A percentile compares a stretch with the other conserved stretches of the same genome.
Evolutionary conservation across 2,888 invertebrate species (phyloP).

Genomic region (Strigamia transsilvanica): DNA sequence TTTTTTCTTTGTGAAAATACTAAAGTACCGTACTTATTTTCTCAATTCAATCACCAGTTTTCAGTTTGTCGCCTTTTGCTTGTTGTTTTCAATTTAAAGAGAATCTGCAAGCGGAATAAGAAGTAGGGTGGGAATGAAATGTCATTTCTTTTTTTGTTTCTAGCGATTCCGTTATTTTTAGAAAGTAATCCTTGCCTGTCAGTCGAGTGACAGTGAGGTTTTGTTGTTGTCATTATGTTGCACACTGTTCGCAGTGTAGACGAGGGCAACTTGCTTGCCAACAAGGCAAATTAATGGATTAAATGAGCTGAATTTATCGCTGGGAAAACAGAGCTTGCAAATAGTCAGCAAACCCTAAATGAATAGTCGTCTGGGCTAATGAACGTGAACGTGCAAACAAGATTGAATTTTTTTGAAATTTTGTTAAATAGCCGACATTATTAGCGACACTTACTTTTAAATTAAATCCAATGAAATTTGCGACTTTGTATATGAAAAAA

Average conservation of each 20-base stretch:
- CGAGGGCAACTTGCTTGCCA: slow-evolving; percentile 17
- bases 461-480: slow-evolving; percentile 17
- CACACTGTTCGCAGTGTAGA: slow-evolving; percentile 25
- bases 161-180: neutral
- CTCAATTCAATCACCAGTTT: neutral
- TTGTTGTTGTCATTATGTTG: slow-evolving; percentile 30
- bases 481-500: neutral
- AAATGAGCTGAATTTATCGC: slow-evolving; percentile 51
- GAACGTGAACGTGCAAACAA: neutral
- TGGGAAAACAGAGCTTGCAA: slow-evolving; percentile 38
- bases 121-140: neutral
- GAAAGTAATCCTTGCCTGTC: slow-evolving; percentile 21
- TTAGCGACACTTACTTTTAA: neutral
- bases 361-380: slow-evolving; percentile 21
- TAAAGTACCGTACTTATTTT: too few species aligned
- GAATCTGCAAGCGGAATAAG: neutral
- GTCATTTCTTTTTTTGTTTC: slow-evolving; percentile 15
- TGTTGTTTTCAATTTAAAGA: slow-evolving; percentile 10
- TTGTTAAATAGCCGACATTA: neutral
- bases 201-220: slow-evolving; percentile 18
- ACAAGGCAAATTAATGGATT: slow-evolving; percentile 42
- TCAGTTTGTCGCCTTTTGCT: neutral
- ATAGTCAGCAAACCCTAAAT: slow-evolving; percentile 36
- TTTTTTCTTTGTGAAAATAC: too few species aligned
- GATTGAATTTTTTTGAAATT: neutral